Evolutionary conservation across 2,797 vertebrate species (phyloP).

Genomic region (Crenichthys baileyi): DNA sequence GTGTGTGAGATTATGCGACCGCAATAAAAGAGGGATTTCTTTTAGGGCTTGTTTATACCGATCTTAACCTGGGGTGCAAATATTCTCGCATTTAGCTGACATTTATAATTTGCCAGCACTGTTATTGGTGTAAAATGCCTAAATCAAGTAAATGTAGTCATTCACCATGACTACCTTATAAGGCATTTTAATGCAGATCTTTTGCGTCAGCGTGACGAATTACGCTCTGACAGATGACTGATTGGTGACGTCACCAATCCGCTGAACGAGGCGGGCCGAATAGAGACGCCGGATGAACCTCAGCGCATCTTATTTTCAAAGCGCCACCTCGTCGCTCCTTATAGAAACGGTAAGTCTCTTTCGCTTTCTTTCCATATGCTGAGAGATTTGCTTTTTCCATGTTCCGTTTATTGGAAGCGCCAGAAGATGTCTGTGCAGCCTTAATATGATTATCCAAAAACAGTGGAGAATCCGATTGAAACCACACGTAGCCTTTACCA

Average conservation of each 20-base stretch:
- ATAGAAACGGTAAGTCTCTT: neutral
- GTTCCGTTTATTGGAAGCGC: neutral
- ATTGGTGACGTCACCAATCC: conserved; percentile 42
- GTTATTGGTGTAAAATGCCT: neutral
- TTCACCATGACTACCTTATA: neutral
- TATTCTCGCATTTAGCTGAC: neutral
- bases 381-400: neutral
- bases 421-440: neutral
- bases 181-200: neutral
- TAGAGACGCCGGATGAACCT: neutral
- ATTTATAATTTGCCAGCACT: neutral
- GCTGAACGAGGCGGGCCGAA: conserved; percentile 25
- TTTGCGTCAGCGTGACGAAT: neutral
- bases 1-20: no score
- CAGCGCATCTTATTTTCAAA: neutral
- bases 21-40: no score
- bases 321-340: neutral
- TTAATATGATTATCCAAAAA: neutral
- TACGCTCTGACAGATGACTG: conserved; percentile 27
- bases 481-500: neutral
- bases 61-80: neutral
- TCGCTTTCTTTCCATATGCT: no score
- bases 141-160: neutral
- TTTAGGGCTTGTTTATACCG: neutral
- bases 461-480: neutral